Evolutionary conservation across 2,888 invertebrate species (phyloP).

Genomic region (Saturnia pavonia): DNA sequence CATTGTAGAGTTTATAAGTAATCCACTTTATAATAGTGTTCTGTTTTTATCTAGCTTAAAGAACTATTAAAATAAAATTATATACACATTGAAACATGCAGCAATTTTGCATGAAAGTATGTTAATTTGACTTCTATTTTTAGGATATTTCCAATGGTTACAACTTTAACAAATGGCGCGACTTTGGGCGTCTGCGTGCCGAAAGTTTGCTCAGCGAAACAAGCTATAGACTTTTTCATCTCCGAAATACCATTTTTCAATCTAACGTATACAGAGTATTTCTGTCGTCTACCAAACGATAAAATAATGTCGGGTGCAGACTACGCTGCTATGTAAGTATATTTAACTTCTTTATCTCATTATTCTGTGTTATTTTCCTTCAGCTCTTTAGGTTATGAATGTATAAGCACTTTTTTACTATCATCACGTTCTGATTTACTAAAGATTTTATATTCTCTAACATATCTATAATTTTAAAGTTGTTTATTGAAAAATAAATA

Average conservation of each 20-base stretch:
- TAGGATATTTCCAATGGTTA: conserved; percentile 42
- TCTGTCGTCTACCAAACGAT: conserved; percentile 58
- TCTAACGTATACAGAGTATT: conserved; percentile 45
- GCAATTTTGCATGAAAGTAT: not conserved
- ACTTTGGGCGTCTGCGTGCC: conserved; percentile 53
- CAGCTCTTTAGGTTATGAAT: not conserved
- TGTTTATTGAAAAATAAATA: too few relatives aligned
- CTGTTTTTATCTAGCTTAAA: not conserved
- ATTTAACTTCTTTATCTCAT: not conserved
- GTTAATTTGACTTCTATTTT: conserved; percentile 15
- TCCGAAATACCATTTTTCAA: conserved; percentile 35
- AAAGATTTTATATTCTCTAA: too few relatives aligned
- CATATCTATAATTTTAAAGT: too few relatives aligned
- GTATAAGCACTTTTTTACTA: too few relatives aligned
- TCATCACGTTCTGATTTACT: too few relatives aligned
- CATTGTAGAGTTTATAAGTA: not conserved
- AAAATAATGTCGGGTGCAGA: conserved; percentile 55
- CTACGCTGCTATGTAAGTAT: conserved; percentile 56
- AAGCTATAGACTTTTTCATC: conserved; percentile 45
- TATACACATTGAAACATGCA: not conserved
- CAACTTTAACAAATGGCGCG: conserved; percentile 23
- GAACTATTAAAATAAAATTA: not conserved
- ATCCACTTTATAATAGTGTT: not conserved
- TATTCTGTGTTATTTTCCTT: not conserved
- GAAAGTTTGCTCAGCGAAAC: conserved; percentile 44